These are phyloP conservation scores for Quiscalus mexicanus DNA, from an alignment of 2,113 vertebrate genomes.

Conservation along the genomic window DNA sequence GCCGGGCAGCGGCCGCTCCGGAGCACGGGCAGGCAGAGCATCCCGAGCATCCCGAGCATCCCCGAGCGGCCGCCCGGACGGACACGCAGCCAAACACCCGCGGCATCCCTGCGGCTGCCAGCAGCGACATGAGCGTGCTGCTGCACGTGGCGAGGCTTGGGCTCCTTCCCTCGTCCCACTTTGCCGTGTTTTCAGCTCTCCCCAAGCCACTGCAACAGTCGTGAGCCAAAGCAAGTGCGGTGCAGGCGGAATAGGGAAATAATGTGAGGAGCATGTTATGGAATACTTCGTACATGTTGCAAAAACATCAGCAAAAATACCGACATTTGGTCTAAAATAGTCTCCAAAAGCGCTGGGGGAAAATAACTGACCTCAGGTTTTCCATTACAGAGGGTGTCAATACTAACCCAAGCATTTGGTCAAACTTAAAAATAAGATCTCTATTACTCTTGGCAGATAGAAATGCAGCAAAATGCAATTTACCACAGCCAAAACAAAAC, in stretches of 20 bases:
- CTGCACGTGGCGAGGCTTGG: neutral
- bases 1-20: neutral
- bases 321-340: neutral
- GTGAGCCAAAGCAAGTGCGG: neutral
- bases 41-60: neutral
- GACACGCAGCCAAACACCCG: neutral
- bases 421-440: neutral
- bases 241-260: neutral
- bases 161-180: neutral
- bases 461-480: neutral
- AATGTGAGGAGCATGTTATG: neutral
- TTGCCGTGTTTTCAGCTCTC: fast-evolving
- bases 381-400: neutral
- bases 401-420: neutral
- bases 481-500: neutral
- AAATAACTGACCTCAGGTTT: neutral
- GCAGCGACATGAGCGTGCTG: fast-evolving
- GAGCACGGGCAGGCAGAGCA: neutral
- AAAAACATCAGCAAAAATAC: neutral
- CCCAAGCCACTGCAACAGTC: fast-evolving
- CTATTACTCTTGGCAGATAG: neutral
- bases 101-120: neutral
- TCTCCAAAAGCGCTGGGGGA: neutral
- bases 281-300: fast-evolving
- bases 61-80: neutral